Conservation (phyloP, 2,888 invertebrate genomes). For the Anoplius nigerrimus region DNA sequence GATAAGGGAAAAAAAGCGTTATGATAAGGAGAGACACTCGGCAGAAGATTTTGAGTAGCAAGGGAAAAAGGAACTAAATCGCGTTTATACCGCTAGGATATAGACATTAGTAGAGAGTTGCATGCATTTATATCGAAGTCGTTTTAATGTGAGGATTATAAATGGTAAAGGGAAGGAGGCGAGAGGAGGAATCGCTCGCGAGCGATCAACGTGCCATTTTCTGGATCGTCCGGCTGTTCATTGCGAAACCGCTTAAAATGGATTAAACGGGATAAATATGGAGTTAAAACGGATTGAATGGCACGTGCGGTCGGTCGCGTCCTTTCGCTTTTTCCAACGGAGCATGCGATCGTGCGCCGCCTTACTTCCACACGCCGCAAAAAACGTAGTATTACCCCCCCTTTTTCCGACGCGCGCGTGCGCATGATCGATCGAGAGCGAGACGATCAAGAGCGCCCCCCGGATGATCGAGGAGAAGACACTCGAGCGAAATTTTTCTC, state of each 20-base stretch:
- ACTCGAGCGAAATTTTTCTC: neutral
- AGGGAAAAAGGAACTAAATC: neutral
- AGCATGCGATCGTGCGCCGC: too few relatives aligned
- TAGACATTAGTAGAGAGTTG: constrained; percentile 61
- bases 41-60: neutral
- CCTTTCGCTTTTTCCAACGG: too few relatives aligned
- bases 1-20: neutral
- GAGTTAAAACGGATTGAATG: too few relatives aligned
- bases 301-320: too few relatives aligned
- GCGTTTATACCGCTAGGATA: constrained; percentile 59
- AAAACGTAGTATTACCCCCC: too few relatives aligned
- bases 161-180: too few relatives aligned
- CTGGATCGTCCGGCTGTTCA: constrained; percentile 12
- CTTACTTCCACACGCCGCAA: too few relatives aligned
- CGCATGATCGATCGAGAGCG: neutral
- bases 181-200: constrained; percentile 28
- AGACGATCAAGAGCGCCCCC: constrained; percentile 12
- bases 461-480: constrained; percentile 39
- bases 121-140: constrained; percentile 64
- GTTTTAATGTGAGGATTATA: too few relatives aligned
- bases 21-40: too few relatives aligned
- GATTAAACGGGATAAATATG: too few relatives aligned
- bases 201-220: neutral
- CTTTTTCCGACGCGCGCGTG: neutral
- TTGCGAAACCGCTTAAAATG: too few relatives aligned